These are phyloP conservation scores for Drosophila kuntzei DNA, from an alignment of 2,888 invertebrate species.

Conservation along the genomic window DNA sequence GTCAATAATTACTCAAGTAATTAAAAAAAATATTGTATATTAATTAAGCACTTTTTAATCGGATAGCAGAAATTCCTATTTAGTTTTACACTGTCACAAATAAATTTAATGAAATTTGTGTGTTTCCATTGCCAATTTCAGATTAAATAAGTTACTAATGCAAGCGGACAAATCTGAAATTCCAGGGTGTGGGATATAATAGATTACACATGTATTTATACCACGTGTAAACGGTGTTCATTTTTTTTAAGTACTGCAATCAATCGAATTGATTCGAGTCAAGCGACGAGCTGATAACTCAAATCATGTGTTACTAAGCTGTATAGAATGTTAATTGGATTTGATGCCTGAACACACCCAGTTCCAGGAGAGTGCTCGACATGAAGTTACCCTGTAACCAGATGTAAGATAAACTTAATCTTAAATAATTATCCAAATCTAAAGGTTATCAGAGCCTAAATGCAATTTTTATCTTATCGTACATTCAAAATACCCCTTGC, in stretches of 20 bases:
- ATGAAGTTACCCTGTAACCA: neutral
- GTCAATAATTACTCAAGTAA: too few species aligned
- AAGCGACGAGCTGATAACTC: slow-evolving; percentile 53
- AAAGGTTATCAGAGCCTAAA: neutral
- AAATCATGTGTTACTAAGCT: slow-evolving; percentile 65
- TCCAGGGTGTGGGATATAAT: neutral
- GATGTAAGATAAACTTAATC: neutral
- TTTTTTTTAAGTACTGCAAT: slow-evolving; percentile 44
- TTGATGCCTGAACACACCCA: slow-evolving; percentile 23
- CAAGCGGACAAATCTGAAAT: slow-evolving; percentile 2
- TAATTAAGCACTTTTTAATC: neutral
- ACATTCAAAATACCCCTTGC: neutral
- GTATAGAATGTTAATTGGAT: slow-evolving; percentile 51
- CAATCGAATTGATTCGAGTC: slow-evolving; percentile 33
- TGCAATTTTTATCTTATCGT: neutral
- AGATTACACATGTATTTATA: slow-evolving; percentile 39
- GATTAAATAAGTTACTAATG: slow-evolving; percentile 1
- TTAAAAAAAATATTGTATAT: too few species aligned
- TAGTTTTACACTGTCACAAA: neutral
- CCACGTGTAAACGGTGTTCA: slow-evolving; percentile 39
- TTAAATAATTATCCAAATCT: neutral
- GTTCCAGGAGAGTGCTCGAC: neutral
- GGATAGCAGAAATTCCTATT: neutral
- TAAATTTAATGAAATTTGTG: neutral
- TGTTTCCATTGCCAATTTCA: neutral